Percentiles rank a stretch among this genome's conserved stretches.
phyloP scores from a whole-genome alignment of 2,797 vertebrate genomes.

The Nasua narica region DNA sequence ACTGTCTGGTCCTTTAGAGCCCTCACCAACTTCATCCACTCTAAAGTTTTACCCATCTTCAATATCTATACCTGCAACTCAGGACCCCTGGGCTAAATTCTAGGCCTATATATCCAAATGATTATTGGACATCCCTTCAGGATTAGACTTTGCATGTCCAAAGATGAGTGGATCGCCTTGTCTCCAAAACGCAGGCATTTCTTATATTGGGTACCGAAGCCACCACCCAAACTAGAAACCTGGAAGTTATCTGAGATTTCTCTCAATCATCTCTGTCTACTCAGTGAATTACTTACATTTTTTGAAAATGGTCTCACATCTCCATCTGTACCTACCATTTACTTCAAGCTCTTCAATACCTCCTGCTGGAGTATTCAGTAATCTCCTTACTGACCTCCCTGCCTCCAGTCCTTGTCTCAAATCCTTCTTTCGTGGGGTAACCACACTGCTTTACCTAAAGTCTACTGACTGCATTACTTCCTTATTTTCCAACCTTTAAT shows the following conservation, averaged over 20 bases:
- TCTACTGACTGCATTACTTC: not conserved
- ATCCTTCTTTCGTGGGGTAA: not conserved
- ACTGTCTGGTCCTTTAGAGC: rapidly evolving
- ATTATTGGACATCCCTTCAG: not conserved
- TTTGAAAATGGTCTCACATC: not conserved
- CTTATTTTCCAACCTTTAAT: not conserved
- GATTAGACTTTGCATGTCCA: not conserved
- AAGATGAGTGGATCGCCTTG: not conserved
- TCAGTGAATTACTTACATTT: not conserved
- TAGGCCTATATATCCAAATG: not conserved
- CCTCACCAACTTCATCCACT: not conserved
- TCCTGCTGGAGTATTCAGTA: not conserved
- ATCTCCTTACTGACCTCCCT: not conserved
- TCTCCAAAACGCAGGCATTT: not conserved
- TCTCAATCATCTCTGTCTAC: not conserved
- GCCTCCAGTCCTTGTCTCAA: not conserved
- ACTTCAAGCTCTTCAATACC: not conserved
- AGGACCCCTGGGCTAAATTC: not conserved
- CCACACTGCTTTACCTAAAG: not conserved
- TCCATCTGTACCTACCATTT: not conserved
- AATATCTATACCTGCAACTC: not conserved
- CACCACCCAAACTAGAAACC: not conserved
- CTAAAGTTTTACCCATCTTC: not conserved
- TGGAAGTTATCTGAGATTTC: not conserved
- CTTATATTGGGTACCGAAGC: not conserved